Base-by-base conservation (phyloP, 2,113 vertebrate species). In the Entosphenus tridentatus region DNA sequence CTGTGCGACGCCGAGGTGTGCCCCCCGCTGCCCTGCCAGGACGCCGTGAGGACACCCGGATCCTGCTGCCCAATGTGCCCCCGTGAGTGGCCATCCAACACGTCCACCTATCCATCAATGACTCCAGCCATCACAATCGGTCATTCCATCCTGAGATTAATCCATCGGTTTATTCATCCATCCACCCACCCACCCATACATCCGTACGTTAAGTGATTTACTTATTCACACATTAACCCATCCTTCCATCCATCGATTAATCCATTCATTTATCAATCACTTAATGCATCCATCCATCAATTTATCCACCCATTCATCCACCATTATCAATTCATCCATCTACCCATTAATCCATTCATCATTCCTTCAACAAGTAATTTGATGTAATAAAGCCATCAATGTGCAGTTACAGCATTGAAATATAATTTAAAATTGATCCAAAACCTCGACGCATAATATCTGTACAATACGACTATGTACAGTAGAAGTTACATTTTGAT, bases 21-120 rank as follows among this genome's bases (percentile, higher is more conserved):
- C 62, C 62, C 62, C n/a, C 62, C 62, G 62, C 62, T 65, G n/a
- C 62, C 62, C n/a, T 65, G 62, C 62, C 62, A n/a, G 18, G 62
- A 65, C n/a, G n/a, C 62, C 62, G 10, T 65, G 8, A n/a, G 11
- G 18, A 16, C 62, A 65, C 62, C 62, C 9, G n/a, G n/a, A 16
- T 16, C 62, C 62, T 65, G 62, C 62, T 65, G 62, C 62, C 62
- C 62, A 2, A 8, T 65, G n/a, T 65, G 62, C 18, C 62, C 62
- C 18, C n/a, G 62, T 65, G n/a, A 18, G 62, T 65, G 39, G 39
- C 39, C 39, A 39, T 7, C 5, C 39, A 39, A 39, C 39, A 39
- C 6, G 39, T 39, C 39, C 6, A 7, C 7, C 39, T 39, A 39
- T 5, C 39, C 39, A 39, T 39, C 39, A 39, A 39, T 39, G 39